phyloP scores from a whole-genome alignment of 2,113 vertebrate species.

The Monarcha castaneiventris region DNA sequence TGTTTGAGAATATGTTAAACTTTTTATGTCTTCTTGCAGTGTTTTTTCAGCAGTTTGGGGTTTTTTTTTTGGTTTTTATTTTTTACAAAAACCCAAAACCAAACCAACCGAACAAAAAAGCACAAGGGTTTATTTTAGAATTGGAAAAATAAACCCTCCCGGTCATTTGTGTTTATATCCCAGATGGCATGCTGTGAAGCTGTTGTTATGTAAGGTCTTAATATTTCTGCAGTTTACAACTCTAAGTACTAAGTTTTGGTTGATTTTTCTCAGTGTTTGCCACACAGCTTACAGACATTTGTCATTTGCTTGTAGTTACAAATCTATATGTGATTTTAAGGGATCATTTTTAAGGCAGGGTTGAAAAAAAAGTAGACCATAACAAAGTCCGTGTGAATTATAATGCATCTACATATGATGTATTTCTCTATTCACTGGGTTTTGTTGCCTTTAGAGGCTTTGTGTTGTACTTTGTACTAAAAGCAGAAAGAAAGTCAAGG shows the following conservation, averaged over 20 bases:
- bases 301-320: conserved; percentile 17
- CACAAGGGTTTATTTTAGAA: not conserved
- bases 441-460: conserved; percentile 12
- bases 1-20: not conserved
- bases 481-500: not conserved
- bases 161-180: conserved; percentile 42
- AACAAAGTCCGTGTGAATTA: not conserved
- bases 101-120: not conserved
- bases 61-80: not conserved
- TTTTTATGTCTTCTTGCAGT: not conserved
- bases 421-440: conserved; percentile 5
- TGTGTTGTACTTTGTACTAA: not conserved
- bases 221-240: conserved; percentile 61
- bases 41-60: not conserved
- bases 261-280: conserved; percentile 29
- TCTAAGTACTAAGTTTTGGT: conserved; percentile 38
- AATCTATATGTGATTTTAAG: conserved; percentile 19
- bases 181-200: conserved; percentile 2
- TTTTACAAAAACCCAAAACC: not conserved
- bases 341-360: not conserved
- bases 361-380: conserved; percentile 10
- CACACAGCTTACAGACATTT: conserved; percentile 11
- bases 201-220: conserved; percentile 56
- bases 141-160: not conserved
- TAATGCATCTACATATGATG: not conserved